Percentiles rank a stretch among this genome's conserved stretches.
phyloP scores from a whole-genome alignment of 2,113 vertebrate genomes.

The Ibidorhyncha struthersii region DNA sequence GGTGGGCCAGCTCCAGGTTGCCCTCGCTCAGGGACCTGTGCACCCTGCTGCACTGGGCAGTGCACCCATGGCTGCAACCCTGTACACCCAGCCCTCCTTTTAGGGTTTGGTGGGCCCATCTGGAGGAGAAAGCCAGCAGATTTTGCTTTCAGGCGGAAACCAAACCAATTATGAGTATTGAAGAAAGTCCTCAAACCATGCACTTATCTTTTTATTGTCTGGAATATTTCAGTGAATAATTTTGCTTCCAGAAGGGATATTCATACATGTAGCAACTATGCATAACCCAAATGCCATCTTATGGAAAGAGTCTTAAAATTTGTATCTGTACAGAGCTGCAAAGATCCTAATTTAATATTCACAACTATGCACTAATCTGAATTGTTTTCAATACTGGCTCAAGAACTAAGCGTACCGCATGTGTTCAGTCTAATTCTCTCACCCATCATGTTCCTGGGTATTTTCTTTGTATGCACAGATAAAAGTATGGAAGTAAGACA shows the following conservation, averaged over 20 bases:
- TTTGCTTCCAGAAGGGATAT: background rate
- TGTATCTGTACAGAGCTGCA: background rate
- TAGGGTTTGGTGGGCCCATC: fast-evolving
- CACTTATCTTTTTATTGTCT: background rate
- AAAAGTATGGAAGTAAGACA: background rate
- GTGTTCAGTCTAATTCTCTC: background rate
- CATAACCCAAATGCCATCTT: background rate
- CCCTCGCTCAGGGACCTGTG: background rate
- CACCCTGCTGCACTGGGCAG: background rate
- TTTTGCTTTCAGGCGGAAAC: background rate
- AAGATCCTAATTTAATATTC: background rate
- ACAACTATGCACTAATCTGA: background rate
- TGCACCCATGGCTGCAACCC: background rate
- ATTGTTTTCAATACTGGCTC: background rate
- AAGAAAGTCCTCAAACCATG: background rate
- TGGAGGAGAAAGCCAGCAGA: background rate
- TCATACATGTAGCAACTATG: background rate
- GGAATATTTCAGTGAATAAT: background rate
- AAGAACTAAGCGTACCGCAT: background rate
- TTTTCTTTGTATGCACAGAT: background rate
- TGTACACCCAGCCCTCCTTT: background rate
- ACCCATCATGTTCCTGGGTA: background rate
- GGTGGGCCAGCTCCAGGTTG: background rate
- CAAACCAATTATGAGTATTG: background rate
- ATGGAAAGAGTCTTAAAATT: background rate